A percentile compares a stretch with the other conserved stretches of the same genome.
Evolutionary conservation across 2,113 vertebrate genomes (phyloP).

Genomic region (Tachycineta bicolor): DNA sequence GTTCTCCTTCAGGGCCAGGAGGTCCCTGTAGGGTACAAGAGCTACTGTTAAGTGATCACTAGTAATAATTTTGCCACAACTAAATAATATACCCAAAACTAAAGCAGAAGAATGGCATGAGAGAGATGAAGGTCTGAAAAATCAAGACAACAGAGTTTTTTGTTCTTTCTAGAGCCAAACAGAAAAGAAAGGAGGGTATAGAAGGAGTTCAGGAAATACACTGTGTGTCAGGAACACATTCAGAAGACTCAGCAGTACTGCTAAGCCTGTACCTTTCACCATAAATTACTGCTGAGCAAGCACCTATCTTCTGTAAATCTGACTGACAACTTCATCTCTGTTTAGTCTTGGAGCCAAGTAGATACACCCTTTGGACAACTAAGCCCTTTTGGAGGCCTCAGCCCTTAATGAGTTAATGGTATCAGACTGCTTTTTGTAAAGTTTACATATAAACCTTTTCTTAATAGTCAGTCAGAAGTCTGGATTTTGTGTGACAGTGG

Average conservation of each 20-base stretch:
- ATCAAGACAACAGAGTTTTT: not conserved
- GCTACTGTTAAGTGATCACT: not conserved
- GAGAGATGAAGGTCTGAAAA: not conserved
- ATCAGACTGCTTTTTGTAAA: not conserved
- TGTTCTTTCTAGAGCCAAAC: not conserved
- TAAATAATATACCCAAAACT: not conserved
- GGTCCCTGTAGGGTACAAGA: conserved; percentile 77
- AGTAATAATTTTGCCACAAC: not conserved
- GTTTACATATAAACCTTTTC: not conserved
- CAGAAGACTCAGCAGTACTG: not conserved
- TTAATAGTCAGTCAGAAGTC: not conserved
- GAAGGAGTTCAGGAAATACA: not conserved
- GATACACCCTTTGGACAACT: not conserved
- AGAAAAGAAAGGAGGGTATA: not conserved
- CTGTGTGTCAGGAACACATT: not conserved
- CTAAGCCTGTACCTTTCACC: not conserved
- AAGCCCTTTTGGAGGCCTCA: not conserved
- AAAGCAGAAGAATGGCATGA: not conserved
- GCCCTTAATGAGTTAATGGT: not conserved
- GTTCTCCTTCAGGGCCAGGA: conserved; percentile 88
- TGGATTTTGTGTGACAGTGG: not conserved
- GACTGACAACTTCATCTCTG: not conserved
- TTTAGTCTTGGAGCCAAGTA: not conserved
- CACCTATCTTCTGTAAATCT: not conserved
- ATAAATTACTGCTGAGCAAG: not conserved